These are phyloP conservation scores for Enteromius mattozi DNA, from an alignment of 2,797 vertebrate species.

Conservation along the genomic window DNA sequence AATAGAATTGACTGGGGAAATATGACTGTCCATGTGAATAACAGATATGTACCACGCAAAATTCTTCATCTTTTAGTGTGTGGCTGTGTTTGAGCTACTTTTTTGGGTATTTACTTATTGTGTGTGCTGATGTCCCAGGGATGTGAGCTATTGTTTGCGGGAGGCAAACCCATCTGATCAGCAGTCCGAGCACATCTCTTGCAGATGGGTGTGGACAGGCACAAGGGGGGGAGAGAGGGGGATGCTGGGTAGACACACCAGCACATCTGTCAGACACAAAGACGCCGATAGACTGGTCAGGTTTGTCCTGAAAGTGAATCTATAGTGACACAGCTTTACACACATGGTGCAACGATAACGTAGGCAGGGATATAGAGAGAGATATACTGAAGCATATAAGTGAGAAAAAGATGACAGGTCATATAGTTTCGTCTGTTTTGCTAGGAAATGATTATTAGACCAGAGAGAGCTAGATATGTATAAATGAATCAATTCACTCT, in stretches of 20 bases:
- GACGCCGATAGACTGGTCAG: constrained; percentile 33
- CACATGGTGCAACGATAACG: neutral
- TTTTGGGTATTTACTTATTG: neutral
- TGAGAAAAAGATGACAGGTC: neutral
- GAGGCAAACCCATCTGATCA: constrained; percentile 45
- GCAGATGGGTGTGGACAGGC: constrained; percentile 52
- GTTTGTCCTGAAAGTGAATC: constrained; percentile 22
- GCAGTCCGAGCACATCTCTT: constrained; percentile 54
- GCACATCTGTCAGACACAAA: constrained; percentile 59
- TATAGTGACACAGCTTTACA: constrained; percentile 5
- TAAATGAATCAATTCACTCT: neutral
- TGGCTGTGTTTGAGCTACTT: constrained; percentile 3
- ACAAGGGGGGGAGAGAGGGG: neutral
- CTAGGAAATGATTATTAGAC: neutral
- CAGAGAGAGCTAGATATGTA: neutral
- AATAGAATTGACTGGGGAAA: neutral
- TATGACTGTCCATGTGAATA: neutral
- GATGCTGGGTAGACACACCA: constrained; percentile 22
- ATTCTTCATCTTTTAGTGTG: neutral
- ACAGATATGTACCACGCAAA: neutral
- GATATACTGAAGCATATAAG: neutral
- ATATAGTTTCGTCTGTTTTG: neutral
- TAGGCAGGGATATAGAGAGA: neutral
- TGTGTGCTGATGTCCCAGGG: constrained; percentile 2
- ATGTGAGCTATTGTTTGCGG: constrained; percentile 29